These are phyloP conservation scores for Styela plicata DNA, from an alignment of 23 tunicate species.

Conservation along the genomic window DNA sequence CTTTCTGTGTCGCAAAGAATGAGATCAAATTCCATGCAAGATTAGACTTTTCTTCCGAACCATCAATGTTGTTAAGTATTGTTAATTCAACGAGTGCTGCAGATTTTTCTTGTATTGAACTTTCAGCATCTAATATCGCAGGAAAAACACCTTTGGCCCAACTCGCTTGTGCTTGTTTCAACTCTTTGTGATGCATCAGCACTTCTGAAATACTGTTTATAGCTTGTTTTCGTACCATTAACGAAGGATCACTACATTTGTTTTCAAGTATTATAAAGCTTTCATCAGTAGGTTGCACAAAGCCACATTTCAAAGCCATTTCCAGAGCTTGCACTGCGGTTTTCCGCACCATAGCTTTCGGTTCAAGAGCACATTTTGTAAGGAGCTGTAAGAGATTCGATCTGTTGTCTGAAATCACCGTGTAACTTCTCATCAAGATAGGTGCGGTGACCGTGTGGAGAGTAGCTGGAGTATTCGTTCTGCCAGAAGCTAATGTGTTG, in stretches of 20 bases:
- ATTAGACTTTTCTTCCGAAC: conserved; percentile 6
- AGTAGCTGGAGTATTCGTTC: conserved; percentile 25
- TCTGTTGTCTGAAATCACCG: not conserved
- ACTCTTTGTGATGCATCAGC: conserved; percentile 12
- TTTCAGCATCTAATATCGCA: conserved; percentile 48
- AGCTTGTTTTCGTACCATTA: conserved; percentile 70
- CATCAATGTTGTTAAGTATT: conserved; percentile 25
- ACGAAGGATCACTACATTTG: conserved; percentile 54
- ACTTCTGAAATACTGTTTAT: conserved; percentile 48
- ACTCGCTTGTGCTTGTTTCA: conserved; percentile 19
- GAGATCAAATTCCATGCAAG: conserved; percentile 51
- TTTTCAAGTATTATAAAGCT: conserved; percentile 26
- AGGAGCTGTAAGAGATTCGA: conserved; percentile 30
- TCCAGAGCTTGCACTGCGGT: conserved; percentile 53
- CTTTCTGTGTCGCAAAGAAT: conserved; percentile 39
- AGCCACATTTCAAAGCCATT: conserved; percentile 36
- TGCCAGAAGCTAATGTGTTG: not conserved
- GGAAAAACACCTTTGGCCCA: conserved; percentile 75
- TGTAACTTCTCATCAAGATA: not conserved
- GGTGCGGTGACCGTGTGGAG: conserved; percentile 47
- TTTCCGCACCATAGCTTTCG: conserved; percentile 58
- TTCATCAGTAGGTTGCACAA: conserved; percentile 36
- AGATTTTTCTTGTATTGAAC: conserved; percentile 68
- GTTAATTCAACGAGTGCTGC: conserved; percentile 39
- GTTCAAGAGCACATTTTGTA: conserved; percentile 40